Evolutionary conservation across 2,888 invertebrate genomes (phyloP).

Genomic region (Spodoptera littoralis): DNA sequence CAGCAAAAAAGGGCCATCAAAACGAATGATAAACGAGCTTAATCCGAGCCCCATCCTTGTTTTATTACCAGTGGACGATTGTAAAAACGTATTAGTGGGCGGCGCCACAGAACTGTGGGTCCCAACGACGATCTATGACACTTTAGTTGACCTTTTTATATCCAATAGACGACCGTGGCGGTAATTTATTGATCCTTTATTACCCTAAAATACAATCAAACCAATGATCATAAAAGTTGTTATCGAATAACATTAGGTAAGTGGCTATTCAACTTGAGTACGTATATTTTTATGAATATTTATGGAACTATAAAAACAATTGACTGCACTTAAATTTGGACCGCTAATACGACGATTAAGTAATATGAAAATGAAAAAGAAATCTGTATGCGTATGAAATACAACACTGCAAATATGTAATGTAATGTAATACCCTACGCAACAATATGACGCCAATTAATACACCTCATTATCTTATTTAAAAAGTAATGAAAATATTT

Average conservation of each 20-base stretch:
- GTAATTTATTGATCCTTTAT: slow-evolving; percentile 79
- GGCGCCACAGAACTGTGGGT: slow-evolving; percentile 59
- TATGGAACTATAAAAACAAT: not conserved
- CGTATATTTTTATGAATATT: slow-evolving; percentile 17
- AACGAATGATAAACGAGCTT: slow-evolving; percentile 89
- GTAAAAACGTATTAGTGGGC: slow-evolving; percentile 88
- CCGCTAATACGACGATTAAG: too few relatives aligned
- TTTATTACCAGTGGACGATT: slow-evolving; percentile 87
- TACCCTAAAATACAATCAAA: slow-evolving; percentile 68
- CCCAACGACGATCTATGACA: slow-evolving; percentile 76
- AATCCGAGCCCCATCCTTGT: slow-evolving; percentile 87
- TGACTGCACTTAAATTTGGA: too few relatives aligned
- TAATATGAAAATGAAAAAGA: too few relatives aligned
- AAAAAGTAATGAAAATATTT: too few relatives aligned
- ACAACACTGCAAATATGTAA: too few relatives aligned
- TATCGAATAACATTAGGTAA: slow-evolving; percentile 37
- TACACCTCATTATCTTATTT: too few relatives aligned
- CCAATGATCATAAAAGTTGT: slow-evolving; percentile 53
- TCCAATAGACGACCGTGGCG: slow-evolving; percentile 72
- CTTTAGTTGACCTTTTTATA: slow-evolving; percentile 82
- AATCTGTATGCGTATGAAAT: too few relatives aligned
- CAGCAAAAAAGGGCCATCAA: slow-evolving; percentile 88
- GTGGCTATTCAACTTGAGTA: slow-evolving; percentile 10
- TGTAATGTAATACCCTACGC: too few relatives aligned
- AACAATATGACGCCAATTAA: too few relatives aligned